Percentiles rank a stretch among this genome's conserved stretches.
These are phyloP conservation scores for Theristicus caerulescens DNA, from an alignment of 2,113 vertebrate genomes.

Conservation along the genomic window DNA sequence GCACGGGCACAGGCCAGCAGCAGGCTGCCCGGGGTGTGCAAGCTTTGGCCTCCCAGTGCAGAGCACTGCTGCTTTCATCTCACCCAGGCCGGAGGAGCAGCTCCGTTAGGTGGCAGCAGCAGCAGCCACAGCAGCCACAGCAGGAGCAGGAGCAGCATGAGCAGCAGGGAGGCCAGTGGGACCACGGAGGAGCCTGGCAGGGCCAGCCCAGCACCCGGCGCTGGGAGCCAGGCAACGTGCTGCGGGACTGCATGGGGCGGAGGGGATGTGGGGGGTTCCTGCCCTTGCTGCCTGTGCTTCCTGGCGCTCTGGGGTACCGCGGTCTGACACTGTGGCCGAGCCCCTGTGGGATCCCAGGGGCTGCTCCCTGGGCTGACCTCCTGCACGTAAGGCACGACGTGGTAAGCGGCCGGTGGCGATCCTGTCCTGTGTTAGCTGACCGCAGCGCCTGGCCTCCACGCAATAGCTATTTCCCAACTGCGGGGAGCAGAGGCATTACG, in stretches of 20 bases:
- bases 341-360: neutral
- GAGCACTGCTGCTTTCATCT: neutral
- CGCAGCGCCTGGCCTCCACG: neutral
- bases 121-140: neutral
- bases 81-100: neutral
- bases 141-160: neutral
- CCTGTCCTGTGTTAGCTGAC: neutral
- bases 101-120: slow-evolving; percentile 46
- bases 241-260: neutral
- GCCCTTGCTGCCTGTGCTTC: neutral
- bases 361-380: neutral
- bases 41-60: neutral
- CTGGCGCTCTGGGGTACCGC: neutral
- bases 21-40: neutral
- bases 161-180: neutral
- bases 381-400: fast-evolving
- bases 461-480: neutral
- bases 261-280: neutral
- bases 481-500: neutral
- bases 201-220: neutral
- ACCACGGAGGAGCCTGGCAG: neutral
- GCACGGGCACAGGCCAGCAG: neutral
- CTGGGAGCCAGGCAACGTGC: neutral
- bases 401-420: fast-evolving
- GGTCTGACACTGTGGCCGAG: fast-evolving